Conservation (phyloP, 2,113 vertebrate species). For the Tamias sibiricus region DNA sequence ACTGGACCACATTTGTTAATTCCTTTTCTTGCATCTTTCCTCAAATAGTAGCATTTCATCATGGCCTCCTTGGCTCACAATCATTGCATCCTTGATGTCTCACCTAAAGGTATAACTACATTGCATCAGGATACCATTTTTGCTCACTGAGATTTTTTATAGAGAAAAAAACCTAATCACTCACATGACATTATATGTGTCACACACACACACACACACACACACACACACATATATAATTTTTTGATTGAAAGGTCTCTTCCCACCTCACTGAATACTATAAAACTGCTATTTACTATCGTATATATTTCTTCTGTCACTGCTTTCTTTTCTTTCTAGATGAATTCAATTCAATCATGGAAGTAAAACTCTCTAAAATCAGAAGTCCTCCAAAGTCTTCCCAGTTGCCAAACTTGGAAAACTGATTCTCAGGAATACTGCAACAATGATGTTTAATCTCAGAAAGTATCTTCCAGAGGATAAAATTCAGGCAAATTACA, state of each 20-base stretch:
- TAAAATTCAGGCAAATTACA: constrained; percentile 22
- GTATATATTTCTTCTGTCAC: background rate
- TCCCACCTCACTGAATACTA: background rate
- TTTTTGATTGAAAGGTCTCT: background rate
- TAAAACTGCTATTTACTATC: background rate
- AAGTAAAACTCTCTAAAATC: background rate
- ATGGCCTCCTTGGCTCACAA: background rate
- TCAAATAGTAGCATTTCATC: background rate
- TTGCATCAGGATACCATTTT: background rate
- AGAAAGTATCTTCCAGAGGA: constrained; percentile 25
- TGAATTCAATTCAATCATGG: background rate
- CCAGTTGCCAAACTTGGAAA: background rate
- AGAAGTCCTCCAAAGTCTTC: background rate
- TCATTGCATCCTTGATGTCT: background rate
- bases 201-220: no score
- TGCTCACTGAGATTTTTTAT: background rate
- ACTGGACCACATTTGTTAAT: background rate
- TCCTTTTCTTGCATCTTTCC: background rate
- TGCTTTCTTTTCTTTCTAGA: background rate
- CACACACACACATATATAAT: no score
- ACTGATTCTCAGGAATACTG: background rate
- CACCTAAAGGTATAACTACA: background rate
- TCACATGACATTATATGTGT: background rate
- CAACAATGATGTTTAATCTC: background rate
- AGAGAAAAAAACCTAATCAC: background rate